Evolutionary conservation across 2,113 vertebrate genomes (phyloP), one percentile per base, ranked within the genome.

Genomic region (Melanerpes aurifrons): DNA sequence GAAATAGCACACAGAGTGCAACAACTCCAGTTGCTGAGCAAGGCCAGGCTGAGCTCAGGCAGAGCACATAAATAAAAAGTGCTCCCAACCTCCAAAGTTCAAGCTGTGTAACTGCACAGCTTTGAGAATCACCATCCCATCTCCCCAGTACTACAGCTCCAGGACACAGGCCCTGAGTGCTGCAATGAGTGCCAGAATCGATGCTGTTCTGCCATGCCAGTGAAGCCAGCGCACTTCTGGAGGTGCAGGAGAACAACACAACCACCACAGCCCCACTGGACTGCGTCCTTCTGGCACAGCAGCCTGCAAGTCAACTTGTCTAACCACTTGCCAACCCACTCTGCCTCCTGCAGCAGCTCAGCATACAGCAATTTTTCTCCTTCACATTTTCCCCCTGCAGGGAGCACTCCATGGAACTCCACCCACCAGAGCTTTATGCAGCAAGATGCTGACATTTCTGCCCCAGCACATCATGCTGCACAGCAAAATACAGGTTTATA

Each of bases 331-430:
- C 67, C 37, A 54, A 66, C 8, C 6, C 14, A 25, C 56, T 37
- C 29, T 73, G 87, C 56, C 84, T 69, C 26, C 7, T 37, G 62
- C 66, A 84, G 87, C 91, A 82, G 67, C 77, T 62, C 58, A 7
- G 10, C 62, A 28, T 2, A 18, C 43, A 57, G 63, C 29, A 7
- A 13, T n/a, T 19, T 19, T 40, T 73, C 68, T 72, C 20, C 8
- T 73, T 31, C 26, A 10, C 57, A 57, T 58, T 64, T 90, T 56
- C 79, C 84, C 88, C 89, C 87, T 75, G 92, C 61, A 93, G 90
- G 74, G 86, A 94, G 31, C 35, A 20, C 58, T 76, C 87, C 53
- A 26, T 59, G 12, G 79, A 80, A 40, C 85, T 86, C 82, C 92
- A 77, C 62, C 84, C 82, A 37, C 26, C 43, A 16, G 15, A 88